A percentile compares a stretch with the other conserved stretches of the same genome.
These are phyloP conservation scores for Chiloscyllium punctatum DNA, from an alignment of 2,797 vertebrate species.

Conservation along the genomic window DNA sequence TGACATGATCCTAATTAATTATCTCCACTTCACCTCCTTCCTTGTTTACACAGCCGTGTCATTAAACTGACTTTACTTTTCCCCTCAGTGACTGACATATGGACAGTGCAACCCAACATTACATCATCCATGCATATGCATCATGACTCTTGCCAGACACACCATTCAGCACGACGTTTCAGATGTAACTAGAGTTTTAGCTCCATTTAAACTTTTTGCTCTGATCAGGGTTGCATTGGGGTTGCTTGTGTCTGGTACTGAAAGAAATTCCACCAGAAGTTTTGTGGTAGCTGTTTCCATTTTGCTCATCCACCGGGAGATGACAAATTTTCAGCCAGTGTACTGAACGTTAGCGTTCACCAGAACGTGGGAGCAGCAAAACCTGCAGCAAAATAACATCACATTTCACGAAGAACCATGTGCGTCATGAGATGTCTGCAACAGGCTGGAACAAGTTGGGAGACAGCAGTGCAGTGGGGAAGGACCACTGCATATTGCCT, in stretches of 20 bases:
- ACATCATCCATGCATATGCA: constrained; percentile 38
- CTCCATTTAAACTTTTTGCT: not conserved
- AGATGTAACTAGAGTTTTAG: not conserved
- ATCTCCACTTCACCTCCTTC: not conserved
- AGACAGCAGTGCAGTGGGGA: not conserved
- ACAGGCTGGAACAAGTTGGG: not conserved
- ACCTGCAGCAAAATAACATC: not conserved
- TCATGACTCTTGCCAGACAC: not conserved
- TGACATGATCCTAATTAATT: constrained; percentile 3
- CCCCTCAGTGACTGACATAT: constrained; percentile 9
- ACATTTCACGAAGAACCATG: not conserved
- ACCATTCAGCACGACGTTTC: not conserved
- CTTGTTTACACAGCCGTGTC: constrained; percentile 4
- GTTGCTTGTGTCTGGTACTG: not conserved
- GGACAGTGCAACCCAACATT: constrained; percentile 16
- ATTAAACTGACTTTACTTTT: not conserved
- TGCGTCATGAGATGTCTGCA: not conserved
- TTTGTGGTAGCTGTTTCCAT: not conserved
- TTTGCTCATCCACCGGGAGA: too few species aligned
- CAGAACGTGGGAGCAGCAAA: not conserved
- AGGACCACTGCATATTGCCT: not conserved
- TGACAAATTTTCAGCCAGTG: too few species aligned
- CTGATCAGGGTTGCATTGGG: not conserved
- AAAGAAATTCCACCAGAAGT: not conserved
- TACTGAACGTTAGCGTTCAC: not conserved